These are phyloP conservation scores for Apocrypta bakeri DNA, from an alignment of 1,140 invertebrate genomes.

Conservation along the genomic window DNA sequence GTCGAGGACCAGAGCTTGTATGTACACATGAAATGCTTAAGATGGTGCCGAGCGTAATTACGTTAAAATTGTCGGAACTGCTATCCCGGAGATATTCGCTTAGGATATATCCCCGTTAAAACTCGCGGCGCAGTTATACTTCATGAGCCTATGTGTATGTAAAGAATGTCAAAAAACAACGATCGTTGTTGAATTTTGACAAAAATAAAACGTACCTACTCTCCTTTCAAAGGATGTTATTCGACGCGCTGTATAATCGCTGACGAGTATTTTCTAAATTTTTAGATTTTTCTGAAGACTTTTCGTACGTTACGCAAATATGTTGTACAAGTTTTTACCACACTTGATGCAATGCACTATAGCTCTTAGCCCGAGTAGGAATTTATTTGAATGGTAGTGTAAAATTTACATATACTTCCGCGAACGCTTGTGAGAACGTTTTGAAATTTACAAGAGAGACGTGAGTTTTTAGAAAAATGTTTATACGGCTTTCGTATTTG, in stretches of 20 bases:
- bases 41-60: neutral
- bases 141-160: too few species aligned
- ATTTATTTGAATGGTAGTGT: slow-evolving; percentile 15
- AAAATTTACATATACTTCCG: slow-evolving; percentile 20
- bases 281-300: too few species aligned
- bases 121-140: too few species aligned
- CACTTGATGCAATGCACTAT: neutral
- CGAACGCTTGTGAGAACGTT: neutral
- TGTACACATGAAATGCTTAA: slow-evolving; percentile 1
- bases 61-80: neutral
- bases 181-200: too few species aligned
- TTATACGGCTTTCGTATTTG: neutral
- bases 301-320: neutral
- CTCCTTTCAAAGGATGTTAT: too few species aligned
- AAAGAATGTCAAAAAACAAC: too few species aligned
- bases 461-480: neutral
- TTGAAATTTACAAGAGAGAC: slow-evolving; percentile 19
- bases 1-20: neutral
- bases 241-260: too few species aligned
- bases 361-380: neutral
- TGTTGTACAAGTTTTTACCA: neutral
- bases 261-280: too few species aligned
- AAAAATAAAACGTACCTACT: too few species aligned
- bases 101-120: neutral
- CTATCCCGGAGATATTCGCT: neutral